These are phyloP conservation scores for Baryphthengus martii DNA, from an alignment of 2,113 vertebrate species.

Conservation along the genomic window DNA sequence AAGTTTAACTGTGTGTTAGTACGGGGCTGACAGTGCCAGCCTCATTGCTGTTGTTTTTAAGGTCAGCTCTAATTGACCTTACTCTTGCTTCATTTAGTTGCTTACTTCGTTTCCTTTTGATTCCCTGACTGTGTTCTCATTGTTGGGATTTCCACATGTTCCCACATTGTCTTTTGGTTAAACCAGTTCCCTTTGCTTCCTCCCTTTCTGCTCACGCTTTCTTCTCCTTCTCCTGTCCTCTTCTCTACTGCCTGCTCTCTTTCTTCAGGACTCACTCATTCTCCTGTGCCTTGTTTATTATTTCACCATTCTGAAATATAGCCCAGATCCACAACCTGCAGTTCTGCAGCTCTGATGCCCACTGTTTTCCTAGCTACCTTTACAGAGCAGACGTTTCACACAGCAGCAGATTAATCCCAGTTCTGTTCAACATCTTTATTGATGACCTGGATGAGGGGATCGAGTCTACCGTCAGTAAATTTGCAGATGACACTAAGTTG, in stretches of 20 bases:
- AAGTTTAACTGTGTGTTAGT: background rate
- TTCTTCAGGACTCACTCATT: background rate
- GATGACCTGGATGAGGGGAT: too few species aligned
- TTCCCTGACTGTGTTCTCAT: background rate
- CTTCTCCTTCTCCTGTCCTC: background rate
- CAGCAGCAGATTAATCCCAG: background rate
- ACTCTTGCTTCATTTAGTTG: background rate
- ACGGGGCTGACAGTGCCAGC: background rate
- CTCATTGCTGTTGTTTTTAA: background rate
- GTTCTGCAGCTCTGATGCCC: background rate
- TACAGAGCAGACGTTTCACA: background rate
- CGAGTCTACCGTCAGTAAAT: too few species aligned
- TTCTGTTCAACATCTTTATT: too few species aligned
- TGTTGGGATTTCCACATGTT: background rate
- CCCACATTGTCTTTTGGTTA: background rate
- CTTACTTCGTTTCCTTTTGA: background rate
- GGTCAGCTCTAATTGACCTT: background rate
- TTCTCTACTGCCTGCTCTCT: background rate
- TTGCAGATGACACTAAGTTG: too few species aligned
- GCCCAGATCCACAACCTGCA: background rate
- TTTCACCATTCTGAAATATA: background rate
- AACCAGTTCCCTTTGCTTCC: background rate
- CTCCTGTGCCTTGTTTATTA: background rate
- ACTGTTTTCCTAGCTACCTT: background rate
- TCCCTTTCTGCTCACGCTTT: background rate